Evolutionary conservation across 1,140 invertebrate genomes (phyloP).

Genomic region (Brachionus calyciflorus): DNA sequence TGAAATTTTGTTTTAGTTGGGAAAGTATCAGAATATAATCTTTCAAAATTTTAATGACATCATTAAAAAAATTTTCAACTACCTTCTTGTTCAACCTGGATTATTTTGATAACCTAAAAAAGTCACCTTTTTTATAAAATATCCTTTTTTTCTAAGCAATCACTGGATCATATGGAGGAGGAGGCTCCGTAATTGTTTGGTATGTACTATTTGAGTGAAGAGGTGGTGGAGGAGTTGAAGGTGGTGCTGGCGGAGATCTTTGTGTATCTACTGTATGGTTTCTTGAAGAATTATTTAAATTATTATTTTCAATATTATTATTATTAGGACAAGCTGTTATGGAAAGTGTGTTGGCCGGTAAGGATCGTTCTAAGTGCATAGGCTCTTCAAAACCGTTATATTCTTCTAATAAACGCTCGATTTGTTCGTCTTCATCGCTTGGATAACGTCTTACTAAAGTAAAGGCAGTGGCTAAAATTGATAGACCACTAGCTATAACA

Average conservation of each 20-base stretch:
- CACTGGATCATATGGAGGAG: constrained; percentile 43
- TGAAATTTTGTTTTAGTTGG: too few relatives aligned
- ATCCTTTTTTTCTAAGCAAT: too few relatives aligned
- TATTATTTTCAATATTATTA: too few relatives aligned
- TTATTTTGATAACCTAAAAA: too few relatives aligned
- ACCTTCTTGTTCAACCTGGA: too few relatives aligned
- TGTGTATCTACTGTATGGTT: too few relatives aligned
- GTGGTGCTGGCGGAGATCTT: constrained; percentile 3
- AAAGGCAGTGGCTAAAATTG: constrained; percentile 42
- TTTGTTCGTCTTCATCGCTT: constrained; percentile 40
- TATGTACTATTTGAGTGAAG: background rate
- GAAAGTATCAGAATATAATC: too few relatives aligned
- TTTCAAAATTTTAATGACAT: too few relatives aligned
- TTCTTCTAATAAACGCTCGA: constrained; percentile 32
- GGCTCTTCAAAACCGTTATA: constrained; percentile 17
- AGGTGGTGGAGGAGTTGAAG: constrained; percentile 32
- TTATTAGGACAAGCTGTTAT: background rate
- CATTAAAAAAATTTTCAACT: too few relatives aligned
- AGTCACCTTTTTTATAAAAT: too few relatives aligned
- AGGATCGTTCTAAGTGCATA: constrained; percentile 36
- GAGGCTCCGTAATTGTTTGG: constrained; percentile 20
- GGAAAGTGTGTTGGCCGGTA: background rate
- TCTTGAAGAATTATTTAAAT: too few relatives aligned
- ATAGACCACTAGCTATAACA: constrained; percentile 36
- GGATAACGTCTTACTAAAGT: constrained; percentile 41